Percentiles rank a stretch among this genome's conserved stretches.
These are phyloP conservation scores for Zaprionus obscuricornis DNA, from an alignment of 2,888 invertebrate species.

Conservation along the genomic window DNA sequence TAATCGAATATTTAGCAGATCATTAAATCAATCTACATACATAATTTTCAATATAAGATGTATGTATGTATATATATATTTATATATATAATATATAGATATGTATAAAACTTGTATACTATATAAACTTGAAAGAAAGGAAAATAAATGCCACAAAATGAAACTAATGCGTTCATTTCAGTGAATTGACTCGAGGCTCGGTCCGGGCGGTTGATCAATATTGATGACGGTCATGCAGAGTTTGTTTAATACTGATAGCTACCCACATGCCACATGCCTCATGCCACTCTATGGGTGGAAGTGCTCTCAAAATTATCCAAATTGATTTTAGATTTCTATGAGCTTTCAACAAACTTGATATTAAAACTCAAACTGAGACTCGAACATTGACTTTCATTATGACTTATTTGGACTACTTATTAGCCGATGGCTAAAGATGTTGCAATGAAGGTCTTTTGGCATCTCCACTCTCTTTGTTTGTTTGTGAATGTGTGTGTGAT, in stretches of 20 bases:
- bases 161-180: conserved; percentile 23
- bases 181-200: conserved; percentile 13
- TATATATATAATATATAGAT: no score
- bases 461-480: conserved; percentile 1
- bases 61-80: no score
- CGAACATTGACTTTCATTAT: conserved; percentile 56
- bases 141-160: conserved; percentile 2
- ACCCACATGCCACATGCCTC: conserved; percentile 26
- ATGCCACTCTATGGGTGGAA: no score
- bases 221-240: conserved; percentile 7
- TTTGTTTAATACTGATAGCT: conserved; percentile 25
- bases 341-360: conserved; percentile 1
- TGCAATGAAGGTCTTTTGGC: conserved; percentile 61
- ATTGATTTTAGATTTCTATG: conserved; percentile 20
- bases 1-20: no score
- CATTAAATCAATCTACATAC: no score
- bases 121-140: conserved; percentile 5
- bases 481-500: conserved; percentile 12
- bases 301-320: conserved; percentile 20
- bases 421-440: conserved; percentile 39
- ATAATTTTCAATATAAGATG: no score
- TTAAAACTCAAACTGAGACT: no score
- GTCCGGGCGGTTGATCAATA: conserved; percentile 19
- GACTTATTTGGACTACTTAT: conserved; percentile 51
- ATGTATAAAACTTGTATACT: background rate